Evolutionary conservation across 1,140 invertebrate species (phyloP).

Genomic region (Meteorus sp.): DNA sequence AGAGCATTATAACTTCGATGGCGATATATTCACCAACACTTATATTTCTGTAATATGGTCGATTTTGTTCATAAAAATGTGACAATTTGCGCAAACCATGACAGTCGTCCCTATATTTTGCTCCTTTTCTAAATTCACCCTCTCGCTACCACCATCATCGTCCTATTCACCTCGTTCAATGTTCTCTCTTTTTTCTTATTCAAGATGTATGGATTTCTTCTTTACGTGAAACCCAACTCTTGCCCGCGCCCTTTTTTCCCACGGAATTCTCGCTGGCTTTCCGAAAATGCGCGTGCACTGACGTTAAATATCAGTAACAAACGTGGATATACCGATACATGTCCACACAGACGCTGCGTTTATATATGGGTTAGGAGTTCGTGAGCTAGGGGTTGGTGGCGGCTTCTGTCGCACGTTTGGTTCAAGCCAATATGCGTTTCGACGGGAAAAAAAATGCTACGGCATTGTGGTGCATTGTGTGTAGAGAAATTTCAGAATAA

Average conservation of each 20-base stretch:
- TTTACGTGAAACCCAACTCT: slow-evolving; percentile 46
- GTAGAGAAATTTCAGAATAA: slow-evolving; percentile 29
- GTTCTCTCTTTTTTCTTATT: slow-evolving; percentile 31
- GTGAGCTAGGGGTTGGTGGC: slow-evolving; percentile 19
- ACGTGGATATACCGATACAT: no score
- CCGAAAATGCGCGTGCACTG: slow-evolving; percentile 38
- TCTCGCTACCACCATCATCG: slow-evolving; percentile 5
- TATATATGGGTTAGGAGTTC: no score
- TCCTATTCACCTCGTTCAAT: slow-evolving; percentile 26
- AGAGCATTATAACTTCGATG: no score
- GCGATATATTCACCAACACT: no score
- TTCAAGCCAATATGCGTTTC: slow-evolving; percentile 42
- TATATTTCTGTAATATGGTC: slow-evolving; percentile 33
- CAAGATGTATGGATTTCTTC: slow-evolving; percentile 28
- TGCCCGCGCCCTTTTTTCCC: slow-evolving; percentile 45
- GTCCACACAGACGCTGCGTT: no score
- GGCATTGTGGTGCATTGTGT: slow-evolving; percentile 8
- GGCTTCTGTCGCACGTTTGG: slow-evolving; percentile 26
- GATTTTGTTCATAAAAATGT: slow-evolving; percentile 37
- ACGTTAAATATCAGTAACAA: neutral
- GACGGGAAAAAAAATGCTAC: slow-evolving; percentile 24
- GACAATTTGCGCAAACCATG: slow-evolving; percentile 39
- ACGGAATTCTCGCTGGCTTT: slow-evolving; percentile 50
- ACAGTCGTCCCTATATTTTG: slow-evolving; percentile 28
- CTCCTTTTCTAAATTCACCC: slow-evolving; percentile 3